phyloP scores from a whole-genome alignment of 2,797 vertebrate species.

The Halcyon smyrnensis region DNA sequence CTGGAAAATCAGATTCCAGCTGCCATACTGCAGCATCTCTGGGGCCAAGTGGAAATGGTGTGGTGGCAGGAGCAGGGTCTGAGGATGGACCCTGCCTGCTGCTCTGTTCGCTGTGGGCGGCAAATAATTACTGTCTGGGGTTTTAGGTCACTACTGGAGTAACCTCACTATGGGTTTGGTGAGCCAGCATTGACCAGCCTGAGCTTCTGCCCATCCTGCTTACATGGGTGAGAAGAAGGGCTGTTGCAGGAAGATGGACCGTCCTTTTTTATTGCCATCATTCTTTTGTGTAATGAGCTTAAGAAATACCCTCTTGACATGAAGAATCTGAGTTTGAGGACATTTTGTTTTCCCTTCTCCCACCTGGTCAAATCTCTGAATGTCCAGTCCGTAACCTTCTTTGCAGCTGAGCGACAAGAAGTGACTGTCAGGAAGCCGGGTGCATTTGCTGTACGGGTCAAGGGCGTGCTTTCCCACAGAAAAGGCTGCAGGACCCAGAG shows the following conservation, averaged over 20 bases:
- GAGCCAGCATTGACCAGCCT: background rate
- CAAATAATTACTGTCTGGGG: background rate
- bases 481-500: background rate
- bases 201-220: background rate
- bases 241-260: conserved; percentile 25
- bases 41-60: fast-evolving
- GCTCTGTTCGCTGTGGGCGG: background rate
- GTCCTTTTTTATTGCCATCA: conserved; percentile 24
- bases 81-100: background rate
- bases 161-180: background rate
- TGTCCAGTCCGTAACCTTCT: background rate
- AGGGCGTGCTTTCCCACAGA: background rate
- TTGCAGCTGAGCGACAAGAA: background rate
- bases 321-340: background rate
- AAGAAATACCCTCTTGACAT: background rate
- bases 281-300: background rate
- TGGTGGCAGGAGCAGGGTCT: background rate
- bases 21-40: fast-evolving
- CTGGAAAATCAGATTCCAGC: background rate
- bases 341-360: background rate
- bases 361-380: fast-evolving
- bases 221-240: background rate
- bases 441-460: background rate
- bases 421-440: fast-evolving
- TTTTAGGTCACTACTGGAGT: background rate